Evolutionary conservation across 2,113 vertebrate genomes (phyloP).

Genomic region (Leiothrix lutea): DNA sequence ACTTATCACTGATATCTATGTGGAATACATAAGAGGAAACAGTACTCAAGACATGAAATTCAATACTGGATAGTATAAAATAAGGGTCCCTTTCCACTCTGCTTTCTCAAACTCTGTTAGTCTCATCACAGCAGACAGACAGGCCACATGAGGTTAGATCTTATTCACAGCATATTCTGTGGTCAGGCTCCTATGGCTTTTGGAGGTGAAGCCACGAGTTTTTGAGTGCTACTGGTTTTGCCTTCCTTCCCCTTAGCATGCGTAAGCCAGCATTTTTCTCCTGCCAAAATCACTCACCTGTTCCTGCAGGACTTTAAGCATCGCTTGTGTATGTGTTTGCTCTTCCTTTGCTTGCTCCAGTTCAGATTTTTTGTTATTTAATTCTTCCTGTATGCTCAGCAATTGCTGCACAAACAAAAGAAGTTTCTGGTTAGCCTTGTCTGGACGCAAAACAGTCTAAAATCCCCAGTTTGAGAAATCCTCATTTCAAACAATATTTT

Average conservation of each 20-base stretch:
- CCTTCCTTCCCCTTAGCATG: background rate
- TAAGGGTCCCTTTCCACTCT: background rate
- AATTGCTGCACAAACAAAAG: conserved; percentile 82
- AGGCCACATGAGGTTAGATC: background rate
- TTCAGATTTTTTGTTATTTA: conserved; percentile 86
- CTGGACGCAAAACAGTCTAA: background rate
- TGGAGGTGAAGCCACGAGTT: background rate
- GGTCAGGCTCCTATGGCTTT: background rate
- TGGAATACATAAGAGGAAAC: background rate
- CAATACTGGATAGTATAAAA: background rate
- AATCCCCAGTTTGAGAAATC: background rate
- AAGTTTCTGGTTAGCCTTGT: background rate
- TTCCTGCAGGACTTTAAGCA: conserved; percentile 81
- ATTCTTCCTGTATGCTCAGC: conserved; percentile 87
- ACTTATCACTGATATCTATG: background rate
- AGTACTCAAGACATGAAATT: background rate
- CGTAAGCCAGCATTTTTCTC: background rate
- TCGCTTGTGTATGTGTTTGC: conserved; percentile 78
- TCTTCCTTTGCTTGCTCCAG: conserved; percentile 89
- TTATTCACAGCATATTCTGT: background rate
- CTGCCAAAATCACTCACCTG: conserved; percentile 67
- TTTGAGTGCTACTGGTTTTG: background rate
- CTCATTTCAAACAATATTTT: background rate
- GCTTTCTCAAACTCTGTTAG: background rate
- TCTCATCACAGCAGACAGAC: background rate